Conservation (phyloP, 2,888 invertebrate species). For the Sussaba pulchella region DNA sequence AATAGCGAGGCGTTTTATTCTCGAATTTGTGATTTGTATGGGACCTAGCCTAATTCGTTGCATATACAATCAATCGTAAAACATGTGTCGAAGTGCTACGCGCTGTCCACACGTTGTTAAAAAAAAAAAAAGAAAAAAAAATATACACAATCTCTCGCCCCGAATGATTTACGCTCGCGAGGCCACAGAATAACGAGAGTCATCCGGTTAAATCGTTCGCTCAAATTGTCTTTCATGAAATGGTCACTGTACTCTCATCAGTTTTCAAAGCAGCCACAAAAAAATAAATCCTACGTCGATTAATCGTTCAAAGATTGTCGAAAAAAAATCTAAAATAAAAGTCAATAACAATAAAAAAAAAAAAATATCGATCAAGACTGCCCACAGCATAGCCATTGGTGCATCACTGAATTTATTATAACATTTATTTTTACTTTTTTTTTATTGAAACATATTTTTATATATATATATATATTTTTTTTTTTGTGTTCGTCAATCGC, state of each 20-base stretch:
- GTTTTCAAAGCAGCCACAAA: constrained; percentile 42
- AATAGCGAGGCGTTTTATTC: constrained; percentile 81
- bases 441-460: constrained; percentile 22
- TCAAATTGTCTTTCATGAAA: constrained; percentile 80
- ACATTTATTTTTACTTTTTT: constrained; percentile 16
- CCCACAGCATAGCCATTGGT: constrained; percentile 82
- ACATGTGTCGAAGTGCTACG: no score
- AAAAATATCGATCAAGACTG: constrained; percentile 53
- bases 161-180: constrained; percentile 43
- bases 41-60: constrained; percentile 68
- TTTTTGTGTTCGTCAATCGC: constrained; percentile 28
- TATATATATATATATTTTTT: constrained; percentile 26
- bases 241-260: constrained; percentile 84
- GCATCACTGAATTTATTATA: constrained; percentile 76
- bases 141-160: neutral
- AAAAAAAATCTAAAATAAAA: constrained; percentile 25
- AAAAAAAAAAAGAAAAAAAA: no score
- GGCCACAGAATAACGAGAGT: constrained; percentile 83
- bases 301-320: constrained; percentile 6
- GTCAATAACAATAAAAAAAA: constrained; percentile 44
- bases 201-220: constrained; percentile 62
- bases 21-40: constrained; percentile 72
- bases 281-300: neutral
- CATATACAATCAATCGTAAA: no score
- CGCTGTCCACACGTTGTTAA: no score